Evolutionary conservation across 2,113 vertebrate genomes (phyloP), one percentile per base, ranked within the genome.

Genomic region (Gulo gulo): DNA sequence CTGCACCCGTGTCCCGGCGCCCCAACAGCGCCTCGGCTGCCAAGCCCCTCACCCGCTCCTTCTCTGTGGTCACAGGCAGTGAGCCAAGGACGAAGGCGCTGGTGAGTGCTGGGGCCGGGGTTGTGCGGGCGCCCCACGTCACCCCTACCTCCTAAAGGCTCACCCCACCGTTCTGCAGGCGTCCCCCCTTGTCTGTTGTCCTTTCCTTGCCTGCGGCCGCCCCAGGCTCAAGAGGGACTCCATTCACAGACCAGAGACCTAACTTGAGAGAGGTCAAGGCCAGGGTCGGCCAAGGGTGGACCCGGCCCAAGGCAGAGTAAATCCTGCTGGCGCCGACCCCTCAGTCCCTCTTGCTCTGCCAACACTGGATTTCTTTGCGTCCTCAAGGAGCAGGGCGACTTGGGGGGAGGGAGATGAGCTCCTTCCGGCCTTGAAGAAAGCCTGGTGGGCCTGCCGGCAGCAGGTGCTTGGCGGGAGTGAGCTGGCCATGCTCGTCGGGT

Each of bases 41-140:
- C 97, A 99, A 98, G 94, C 98, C 97, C 88, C 20, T 99, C 67
- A 97, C 98, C 0, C 99, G 99, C 42, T 99, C 99, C 0, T 26
- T 99, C 97, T 99, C 99, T 0, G 98, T 99, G 65, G 99, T 98
- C 0, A 92, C 99, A 0, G 99, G 99, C 0, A 42, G 98, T 1
- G 99, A 99, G 8, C 95, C 99, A 4, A 98, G 99, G 94, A 99
- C 98, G 95, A 99, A 99, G 84, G 91, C 98, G 0, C 95, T 92
- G 99, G 99, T 99, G 98, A 99, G 99, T 97, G 74, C 39, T 31
- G 26, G 74, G 42, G 74, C 74, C 42, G 24, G 42, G 24, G 6
- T 42, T 47, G 74, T 78, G 34, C 1, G 16, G 16, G 34, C 5
- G 29, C 61, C 29, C 12, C 12, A 13, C 13, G 5, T 16, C 14